Percentiles rank a stretch among this genome's conserved stretches.
Conservation (phyloP, 2,797 vertebrate genomes). For the Phrynocephalus vlangalii region DNA sequence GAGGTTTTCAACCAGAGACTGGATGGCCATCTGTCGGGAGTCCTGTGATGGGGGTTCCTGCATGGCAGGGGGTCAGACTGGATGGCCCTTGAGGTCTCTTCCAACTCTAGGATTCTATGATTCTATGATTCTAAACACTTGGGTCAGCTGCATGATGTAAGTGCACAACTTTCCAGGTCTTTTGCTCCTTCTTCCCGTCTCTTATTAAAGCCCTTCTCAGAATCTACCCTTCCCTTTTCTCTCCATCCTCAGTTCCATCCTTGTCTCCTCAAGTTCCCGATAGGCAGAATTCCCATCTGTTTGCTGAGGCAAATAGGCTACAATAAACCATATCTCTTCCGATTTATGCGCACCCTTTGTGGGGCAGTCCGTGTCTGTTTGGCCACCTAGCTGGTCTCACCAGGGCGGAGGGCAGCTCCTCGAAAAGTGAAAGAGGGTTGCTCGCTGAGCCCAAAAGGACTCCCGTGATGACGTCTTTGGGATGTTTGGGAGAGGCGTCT, state of each 20-base stretch:
- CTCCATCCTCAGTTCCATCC: slow-evolving; percentile 62
- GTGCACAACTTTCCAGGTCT: slow-evolving; percentile 21
- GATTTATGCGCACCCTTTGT: rapidly evolving
- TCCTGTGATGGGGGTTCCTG: no score
- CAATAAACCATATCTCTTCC: not conserved
- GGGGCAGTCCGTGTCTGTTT: rapidly evolving
- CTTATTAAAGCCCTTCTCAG: slow-evolving; percentile 47
- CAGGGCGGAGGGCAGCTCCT: not conserved
- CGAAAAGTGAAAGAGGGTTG: not conserved
- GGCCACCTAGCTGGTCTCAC: not conserved
- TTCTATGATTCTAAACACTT: slow-evolving; percentile 48
- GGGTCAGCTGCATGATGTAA: slow-evolving; percentile 46
- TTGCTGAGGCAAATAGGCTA: not conserved
- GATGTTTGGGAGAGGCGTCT: not conserved
- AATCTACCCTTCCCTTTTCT: slow-evolving; percentile 51
- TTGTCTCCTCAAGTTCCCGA: slow-evolving; percentile 53
- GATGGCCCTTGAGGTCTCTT: no score
- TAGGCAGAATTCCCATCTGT: slow-evolving; percentile 31
- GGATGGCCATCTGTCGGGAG: no score
- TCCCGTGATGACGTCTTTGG: no score
- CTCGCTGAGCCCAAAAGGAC: no score
- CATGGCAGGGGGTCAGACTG: no score
- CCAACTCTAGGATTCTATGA: no score
- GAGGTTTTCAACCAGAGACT: not conserved
- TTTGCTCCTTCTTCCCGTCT: slow-evolving; percentile 37